Conservation (phyloP, 1,140 invertebrate genomes). For the Chionoecetes opilio region DNA sequence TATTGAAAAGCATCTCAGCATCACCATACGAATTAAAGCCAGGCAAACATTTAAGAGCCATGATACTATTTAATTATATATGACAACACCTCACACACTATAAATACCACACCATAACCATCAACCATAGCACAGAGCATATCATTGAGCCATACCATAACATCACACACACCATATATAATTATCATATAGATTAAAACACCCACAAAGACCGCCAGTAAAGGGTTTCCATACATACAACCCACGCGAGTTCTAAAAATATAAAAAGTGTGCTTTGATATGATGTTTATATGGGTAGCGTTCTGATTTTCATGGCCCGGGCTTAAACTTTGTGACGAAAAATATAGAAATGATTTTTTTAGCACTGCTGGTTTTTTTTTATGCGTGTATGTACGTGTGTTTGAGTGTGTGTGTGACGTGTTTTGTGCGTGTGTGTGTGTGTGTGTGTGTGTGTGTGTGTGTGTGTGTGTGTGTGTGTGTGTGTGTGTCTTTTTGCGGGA, state of each 20-base stretch:
- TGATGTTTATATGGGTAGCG: background rate
- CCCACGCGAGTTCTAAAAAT: background rate
- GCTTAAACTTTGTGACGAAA: background rate
- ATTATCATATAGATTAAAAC: background rate
- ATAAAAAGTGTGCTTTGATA: background rate
- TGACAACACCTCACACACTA: too few relatives aligned
- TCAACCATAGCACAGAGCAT: too few relatives aligned
- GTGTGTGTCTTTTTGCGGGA: background rate
- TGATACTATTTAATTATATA: too few relatives aligned
- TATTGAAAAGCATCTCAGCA: too few relatives aligned
- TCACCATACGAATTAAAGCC: too few relatives aligned
- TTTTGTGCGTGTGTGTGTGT: slow-evolving; percentile 9
- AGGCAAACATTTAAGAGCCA: too few relatives aligned
- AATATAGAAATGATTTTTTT: background rate
- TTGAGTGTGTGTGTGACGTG: too few relatives aligned
- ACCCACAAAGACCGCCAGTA: background rate
- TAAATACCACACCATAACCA: too few relatives aligned
- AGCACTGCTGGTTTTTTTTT: background rate
- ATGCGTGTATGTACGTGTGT: too few relatives aligned
- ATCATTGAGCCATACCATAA: too few relatives aligned
- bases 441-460: slow-evolving; percentile 27
- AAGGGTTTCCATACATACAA: background rate
- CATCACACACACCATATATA: too few relatives aligned
- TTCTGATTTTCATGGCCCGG: background rate
- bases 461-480: slow-evolving; percentile 27